Conservation (phyloP, 2,888 invertebrate genomes). For the Trachelus stipa region DNA sequence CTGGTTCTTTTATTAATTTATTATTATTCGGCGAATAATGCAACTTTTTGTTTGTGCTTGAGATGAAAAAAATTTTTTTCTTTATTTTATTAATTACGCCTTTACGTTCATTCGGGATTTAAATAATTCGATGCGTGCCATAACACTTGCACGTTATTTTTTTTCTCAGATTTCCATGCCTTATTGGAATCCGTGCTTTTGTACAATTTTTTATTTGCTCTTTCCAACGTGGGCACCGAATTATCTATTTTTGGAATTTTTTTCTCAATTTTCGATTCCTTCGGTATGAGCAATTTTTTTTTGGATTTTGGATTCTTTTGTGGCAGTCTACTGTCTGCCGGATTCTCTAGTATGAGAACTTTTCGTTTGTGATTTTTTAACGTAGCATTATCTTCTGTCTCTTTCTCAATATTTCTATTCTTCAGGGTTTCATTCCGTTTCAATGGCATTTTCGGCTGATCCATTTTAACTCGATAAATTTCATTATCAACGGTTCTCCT, state of each 20-base stretch:
- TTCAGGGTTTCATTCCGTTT: background rate
- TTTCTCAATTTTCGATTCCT: no score
- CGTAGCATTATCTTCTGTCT: background rate
- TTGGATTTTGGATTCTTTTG: no score
- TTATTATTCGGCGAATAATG: background rate
- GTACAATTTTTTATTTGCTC: no score
- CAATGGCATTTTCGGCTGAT: background rate
- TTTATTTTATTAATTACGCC: background rate
- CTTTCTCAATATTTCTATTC: background rate
- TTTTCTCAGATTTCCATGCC: background rate
- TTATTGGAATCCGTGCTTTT: no score
- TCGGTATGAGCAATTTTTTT: no score
- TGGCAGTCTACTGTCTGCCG: no score
- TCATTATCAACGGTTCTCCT: background rate
- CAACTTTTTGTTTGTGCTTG: background rate
- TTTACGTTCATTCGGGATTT: constrained; percentile 15
- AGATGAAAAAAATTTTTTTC: background rate
- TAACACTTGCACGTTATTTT: constrained; percentile 8
- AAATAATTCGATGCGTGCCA: constrained; percentile 21
- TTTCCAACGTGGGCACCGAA: no score
- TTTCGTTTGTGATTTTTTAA: no score
- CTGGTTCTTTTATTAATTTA: background rate
- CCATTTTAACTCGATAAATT: background rate
- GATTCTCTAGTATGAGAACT: no score
- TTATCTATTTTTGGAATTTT: no score